Percentiles rank a stretch among this genome's conserved stretches.
Evolutionary conservation across 1,140 invertebrate species (phyloP).

Genomic region (Formica selysi): DNA sequence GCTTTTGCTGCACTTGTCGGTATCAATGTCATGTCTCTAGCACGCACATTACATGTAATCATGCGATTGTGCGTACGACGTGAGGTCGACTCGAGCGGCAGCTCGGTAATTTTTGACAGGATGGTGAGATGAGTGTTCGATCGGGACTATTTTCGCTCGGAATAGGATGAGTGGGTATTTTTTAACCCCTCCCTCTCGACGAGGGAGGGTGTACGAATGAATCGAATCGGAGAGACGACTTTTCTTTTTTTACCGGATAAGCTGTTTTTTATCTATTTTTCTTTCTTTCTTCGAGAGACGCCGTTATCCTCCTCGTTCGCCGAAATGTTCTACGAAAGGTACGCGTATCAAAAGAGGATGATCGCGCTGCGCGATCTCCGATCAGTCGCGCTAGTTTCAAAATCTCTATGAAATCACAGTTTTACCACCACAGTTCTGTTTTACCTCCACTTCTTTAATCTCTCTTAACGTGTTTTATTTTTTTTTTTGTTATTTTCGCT

Average conservation of each 20-base stretch:
- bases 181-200: slow-evolving; percentile 13
- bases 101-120: slow-evolving; percentile 25
- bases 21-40: slow-evolving; percentile 23
- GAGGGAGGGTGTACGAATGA: slow-evolving; percentile 36
- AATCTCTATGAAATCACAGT: slow-evolving; percentile 74
- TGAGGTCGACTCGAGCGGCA: slow-evolving; percentile 6
- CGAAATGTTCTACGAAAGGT: slow-evolving; percentile 49
- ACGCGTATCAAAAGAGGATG: slow-evolving; percentile 53
- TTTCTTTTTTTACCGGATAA: slow-evolving; percentile 1
- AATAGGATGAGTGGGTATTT: neutral
- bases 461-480: neutral
- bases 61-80: neutral
- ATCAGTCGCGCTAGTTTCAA: slow-evolving; percentile 51
- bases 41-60: neutral
- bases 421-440: slow-evolving; percentile 65
- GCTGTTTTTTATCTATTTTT: neutral
- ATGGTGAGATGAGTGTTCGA: slow-evolving; percentile 26
- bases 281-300: slow-evolving; percentile 27
- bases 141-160: slow-evolving; percentile 31
- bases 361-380: slow-evolving; percentile 54
- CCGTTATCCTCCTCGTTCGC: slow-evolving; percentile 39
- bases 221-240: slow-evolving; percentile 45
- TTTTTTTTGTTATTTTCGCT: slow-evolving; percentile 3
- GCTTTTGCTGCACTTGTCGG: slow-evolving; percentile 36
- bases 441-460: slow-evolving; percentile 26